Conservation (phyloP, 2,797 vertebrate genomes). For the Somateria mollissima region DNA sequence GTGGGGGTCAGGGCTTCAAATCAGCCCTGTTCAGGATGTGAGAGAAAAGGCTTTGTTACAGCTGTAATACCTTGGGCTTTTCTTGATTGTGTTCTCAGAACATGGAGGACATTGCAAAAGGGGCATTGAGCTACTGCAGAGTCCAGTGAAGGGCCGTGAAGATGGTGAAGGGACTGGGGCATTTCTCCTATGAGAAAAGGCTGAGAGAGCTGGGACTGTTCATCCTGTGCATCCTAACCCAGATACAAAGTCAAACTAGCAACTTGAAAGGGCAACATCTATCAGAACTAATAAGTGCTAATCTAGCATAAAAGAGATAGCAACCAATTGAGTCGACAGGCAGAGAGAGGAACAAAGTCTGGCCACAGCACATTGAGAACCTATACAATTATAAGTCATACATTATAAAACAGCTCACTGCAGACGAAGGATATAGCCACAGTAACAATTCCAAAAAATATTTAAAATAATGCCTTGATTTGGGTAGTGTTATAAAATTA, state of each 20-base stretch:
- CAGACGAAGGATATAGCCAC: background rate
- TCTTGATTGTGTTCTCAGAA: background rate
- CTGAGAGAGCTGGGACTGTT: no score
- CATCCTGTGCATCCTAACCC: background rate
- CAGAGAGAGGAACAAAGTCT: constrained; percentile 32
- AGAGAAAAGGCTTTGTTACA: background rate
- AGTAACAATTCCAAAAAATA: constrained; percentile 28
- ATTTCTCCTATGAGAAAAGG: no score
- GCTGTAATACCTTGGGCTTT: background rate
- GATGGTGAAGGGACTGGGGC: no score
- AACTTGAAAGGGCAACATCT: constrained; percentile 50
- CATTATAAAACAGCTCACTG: constrained; percentile 29
- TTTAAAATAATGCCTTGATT: constrained; percentile 37
- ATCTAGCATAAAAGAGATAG: constrained; percentile 31
- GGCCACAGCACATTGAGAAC: constrained; percentile 1
- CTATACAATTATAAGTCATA: constrained; percentile 43
- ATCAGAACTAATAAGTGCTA: constrained; percentile 27
- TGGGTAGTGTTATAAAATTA: background rate
- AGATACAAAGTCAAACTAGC: background rate
- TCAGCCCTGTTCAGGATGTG: background rate
- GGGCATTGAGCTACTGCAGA: no score
- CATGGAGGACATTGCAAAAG: background rate
- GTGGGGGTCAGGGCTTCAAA: background rate
- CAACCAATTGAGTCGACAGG: background rate
- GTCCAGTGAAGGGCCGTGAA: no score